Conservation (phyloP, 2,113 vertebrate genomes). For the Cairina moschata region DNA sequence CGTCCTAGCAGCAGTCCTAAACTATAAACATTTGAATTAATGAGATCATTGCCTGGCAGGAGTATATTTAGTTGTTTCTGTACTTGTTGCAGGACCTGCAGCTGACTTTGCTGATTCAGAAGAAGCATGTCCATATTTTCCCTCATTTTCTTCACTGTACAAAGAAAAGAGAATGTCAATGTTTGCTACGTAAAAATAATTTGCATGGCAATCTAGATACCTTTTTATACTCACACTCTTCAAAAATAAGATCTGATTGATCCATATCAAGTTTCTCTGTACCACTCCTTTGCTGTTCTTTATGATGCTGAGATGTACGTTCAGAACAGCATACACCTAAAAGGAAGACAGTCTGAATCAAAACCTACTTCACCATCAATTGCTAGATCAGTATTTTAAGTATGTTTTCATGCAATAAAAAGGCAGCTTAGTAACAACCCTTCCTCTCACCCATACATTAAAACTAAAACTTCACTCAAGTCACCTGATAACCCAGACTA, state of each 20-base stretch:
- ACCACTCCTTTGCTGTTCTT: not conserved
- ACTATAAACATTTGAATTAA: slow-evolving; percentile 39
- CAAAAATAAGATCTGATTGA: not conserved
- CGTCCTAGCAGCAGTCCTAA: slow-evolving; percentile 23
- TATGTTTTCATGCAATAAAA: not conserved
- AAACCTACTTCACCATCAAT: not conserved
- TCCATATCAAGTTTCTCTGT: not conserved
- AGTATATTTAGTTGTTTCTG: slow-evolving; percentile 53
- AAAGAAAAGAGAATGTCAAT: slow-evolving; percentile 2
- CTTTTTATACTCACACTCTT: slow-evolving; percentile 46
- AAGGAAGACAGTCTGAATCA: not conserved
- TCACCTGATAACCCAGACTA: not conserved
- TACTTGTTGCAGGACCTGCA: slow-evolving; percentile 61
- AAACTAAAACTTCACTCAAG: not conserved
- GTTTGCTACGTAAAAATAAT: not conserved
- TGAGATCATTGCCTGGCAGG: slow-evolving; percentile 39
- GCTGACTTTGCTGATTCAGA: slow-evolving; percentile 58
- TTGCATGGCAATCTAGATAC: not conserved
- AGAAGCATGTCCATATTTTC: slow-evolving; percentile 50
- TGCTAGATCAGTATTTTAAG: not conserved
- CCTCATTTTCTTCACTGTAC: slow-evolving; percentile 50
- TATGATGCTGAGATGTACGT: not conserved
- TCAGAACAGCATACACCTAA: not conserved
- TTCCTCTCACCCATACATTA: not conserved
- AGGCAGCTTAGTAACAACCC: not conserved